These are phyloP conservation scores for Eugnorisma glareosa DNA, from an alignment of 2,888 invertebrate species.

Conservation along the genomic window DNA sequence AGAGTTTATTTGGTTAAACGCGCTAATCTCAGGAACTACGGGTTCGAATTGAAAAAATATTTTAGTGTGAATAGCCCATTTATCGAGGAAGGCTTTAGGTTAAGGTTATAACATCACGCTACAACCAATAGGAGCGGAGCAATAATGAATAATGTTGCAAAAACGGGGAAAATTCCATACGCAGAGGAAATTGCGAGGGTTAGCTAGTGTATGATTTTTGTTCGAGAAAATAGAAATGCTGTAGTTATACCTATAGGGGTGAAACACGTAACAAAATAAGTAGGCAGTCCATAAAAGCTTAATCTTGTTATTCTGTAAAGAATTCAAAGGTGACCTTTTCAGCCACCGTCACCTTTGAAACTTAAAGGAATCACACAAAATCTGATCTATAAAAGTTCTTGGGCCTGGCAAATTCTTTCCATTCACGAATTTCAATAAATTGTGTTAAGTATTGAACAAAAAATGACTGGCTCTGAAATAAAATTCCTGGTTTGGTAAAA, in stretches of 20 bases:
- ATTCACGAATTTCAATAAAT: constrained; percentile 22
- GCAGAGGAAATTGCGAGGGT: too few species aligned
- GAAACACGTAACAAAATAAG: constrained; percentile 5
- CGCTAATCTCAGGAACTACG: too few species aligned
- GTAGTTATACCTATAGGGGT: background rate
- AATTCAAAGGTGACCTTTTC: constrained; percentile 48
- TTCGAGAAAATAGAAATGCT: background rate
- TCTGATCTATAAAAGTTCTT: constrained; percentile 18
- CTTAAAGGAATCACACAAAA: constrained; percentile 34
- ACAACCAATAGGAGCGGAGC: too few species aligned
- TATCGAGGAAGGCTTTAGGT: too few species aligned
- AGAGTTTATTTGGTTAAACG: too few species aligned
- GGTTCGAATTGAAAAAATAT: too few species aligned
- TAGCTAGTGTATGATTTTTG: background rate
- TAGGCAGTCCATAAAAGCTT: constrained; percentile 18
- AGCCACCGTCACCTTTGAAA: constrained; percentile 22
- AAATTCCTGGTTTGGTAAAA: constrained; percentile 26
- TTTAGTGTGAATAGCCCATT: too few species aligned
- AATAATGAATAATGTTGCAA: too few species aligned
- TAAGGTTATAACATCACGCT: too few species aligned
- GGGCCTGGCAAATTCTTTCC: background rate
- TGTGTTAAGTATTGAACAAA: constrained; percentile 16
- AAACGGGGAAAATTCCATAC: too few species aligned
- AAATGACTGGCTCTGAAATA: constrained; percentile 15
- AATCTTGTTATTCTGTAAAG: constrained; percentile 26